phyloP scores from a whole-genome alignment of 2,797 vertebrate species.

The Melanotaenia nigrans region DNA sequence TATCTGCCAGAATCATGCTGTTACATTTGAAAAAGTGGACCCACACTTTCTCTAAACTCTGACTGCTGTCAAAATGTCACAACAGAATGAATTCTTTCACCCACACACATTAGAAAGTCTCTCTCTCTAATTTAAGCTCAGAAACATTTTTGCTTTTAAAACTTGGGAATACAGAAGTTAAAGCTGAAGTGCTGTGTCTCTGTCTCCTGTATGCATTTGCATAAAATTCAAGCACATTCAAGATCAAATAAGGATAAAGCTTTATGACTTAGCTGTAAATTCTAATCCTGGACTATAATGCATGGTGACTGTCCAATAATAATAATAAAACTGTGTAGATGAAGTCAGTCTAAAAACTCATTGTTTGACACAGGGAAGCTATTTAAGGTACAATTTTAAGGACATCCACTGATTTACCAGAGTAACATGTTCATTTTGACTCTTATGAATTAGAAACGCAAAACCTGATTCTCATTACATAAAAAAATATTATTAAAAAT shows the following conservation, averaged over 20 bases:
- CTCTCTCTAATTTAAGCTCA: constrained; percentile 18
- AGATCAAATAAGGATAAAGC: constrained; percentile 1
- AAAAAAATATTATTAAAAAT: too few species aligned
- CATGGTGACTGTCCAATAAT: too few species aligned
- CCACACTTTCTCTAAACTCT: constrained; percentile 32
- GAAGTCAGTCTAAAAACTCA: too few species aligned
- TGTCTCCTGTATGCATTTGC: not conserved
- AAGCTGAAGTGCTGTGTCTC: not conserved
- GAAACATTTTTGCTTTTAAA: constrained; percentile 12
- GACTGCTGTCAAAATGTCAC: constrained; percentile 45
- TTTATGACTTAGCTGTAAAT: not conserved
- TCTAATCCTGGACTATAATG: not conserved
- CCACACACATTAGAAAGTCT: constrained; percentile 31
- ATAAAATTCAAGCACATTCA: constrained; percentile 6
- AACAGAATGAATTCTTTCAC: constrained; percentile 38
- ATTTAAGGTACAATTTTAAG: too few species aligned
- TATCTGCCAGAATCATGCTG: constrained; percentile 27
- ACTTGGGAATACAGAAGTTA: not conserved
- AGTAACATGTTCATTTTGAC: too few species aligned
- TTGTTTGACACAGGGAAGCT: too few species aligned
- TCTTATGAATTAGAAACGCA: too few species aligned
- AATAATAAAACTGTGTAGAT: too few species aligned
- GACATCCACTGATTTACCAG: too few species aligned
- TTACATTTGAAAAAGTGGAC: constrained; percentile 23
- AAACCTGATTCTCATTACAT: too few species aligned